Base-by-base conservation (phyloP, 1,140 invertebrate species). In the Drosophila kohkoa region DNA sequence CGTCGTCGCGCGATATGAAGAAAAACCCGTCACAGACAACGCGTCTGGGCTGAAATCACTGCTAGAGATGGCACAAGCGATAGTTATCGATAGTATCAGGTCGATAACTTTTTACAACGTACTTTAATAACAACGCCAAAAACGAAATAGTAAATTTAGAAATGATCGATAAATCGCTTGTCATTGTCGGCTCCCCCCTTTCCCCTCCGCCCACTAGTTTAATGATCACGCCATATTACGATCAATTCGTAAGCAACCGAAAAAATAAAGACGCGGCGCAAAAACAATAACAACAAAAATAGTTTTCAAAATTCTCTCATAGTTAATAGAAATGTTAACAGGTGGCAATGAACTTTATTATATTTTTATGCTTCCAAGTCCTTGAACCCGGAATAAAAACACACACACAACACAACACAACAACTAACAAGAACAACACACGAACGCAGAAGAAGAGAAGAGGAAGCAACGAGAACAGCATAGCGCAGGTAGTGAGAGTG, bases 271-370 rank as follows among this genome's bases (percentile, higher is more conserved):
- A 25, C 20, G 20, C 20, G 20, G 30, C 30, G 20, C 49, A 55
- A 63, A 10, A 67, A 46, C 10, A 60, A 25, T 3, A 52, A 52
- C 30, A 20, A 48, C 11, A 55, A 63, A 48, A 79, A 65, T 52
- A 74, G 66, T 66, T 82, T 77, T 49, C 38, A 46, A 32, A 32
- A 74, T 73, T 54, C 71, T 60, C 71, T 60, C 57, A 74, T 68
- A 55, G 28, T 69, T 89, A 79, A 79, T 81, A 75, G 74, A 79
- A 85, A 76, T 85, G 75, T 85, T 81, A 89, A 79, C 85, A 85
- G 75, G 78, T 89, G 85, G 83, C 85, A 89, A 89, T 85, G 85
- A 89, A 89, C 85, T 89, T 85, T 83, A 79, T 81, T 80, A 80
- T 82, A 80, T 82, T 82, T 87, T 75, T 73, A 77, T 79, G 77